phyloP scores from a whole-genome alignment of 2,113 vertebrate genomes.

The Grantiella picta region DNA sequence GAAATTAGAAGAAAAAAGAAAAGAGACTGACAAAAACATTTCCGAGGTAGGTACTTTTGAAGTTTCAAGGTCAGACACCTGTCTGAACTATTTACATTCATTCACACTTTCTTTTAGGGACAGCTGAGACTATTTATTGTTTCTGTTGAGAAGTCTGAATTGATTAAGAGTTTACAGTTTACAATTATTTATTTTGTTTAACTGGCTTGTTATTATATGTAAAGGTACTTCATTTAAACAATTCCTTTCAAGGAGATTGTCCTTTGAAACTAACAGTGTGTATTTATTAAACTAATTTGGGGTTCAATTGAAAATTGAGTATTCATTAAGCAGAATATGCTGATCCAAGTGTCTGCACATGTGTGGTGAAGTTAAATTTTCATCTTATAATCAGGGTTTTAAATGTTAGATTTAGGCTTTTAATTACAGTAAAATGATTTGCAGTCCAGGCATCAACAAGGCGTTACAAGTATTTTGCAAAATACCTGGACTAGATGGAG shows the following conservation, averaged over 20 bases:
- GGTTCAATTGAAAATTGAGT: not conserved
- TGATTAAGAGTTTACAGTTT: not conserved
- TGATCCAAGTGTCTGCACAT: not conserved
- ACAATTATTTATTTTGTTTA: not conserved
- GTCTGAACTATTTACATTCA: not conserved
- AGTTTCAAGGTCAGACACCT: not conserved
- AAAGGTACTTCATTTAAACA: not conserved
- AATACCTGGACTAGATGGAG: not conserved
- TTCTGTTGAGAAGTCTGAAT: not conserved
- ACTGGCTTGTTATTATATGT: not conserved
- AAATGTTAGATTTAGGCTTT: not conserved
- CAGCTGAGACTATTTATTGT: not conserved
- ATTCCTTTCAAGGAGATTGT: not conserved
- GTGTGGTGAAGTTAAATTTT: not conserved
- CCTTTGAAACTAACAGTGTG: not conserved
- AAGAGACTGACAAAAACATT: conserved; percentile 99
- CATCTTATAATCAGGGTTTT: not conserved
- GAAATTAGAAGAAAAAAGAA: conserved; percentile 96
- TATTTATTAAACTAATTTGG: not conserved
- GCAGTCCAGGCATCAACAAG: not conserved
- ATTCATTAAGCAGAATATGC: not conserved
- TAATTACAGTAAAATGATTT: not conserved
- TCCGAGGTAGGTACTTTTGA: conserved; percentile 83
- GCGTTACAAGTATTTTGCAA: not conserved
- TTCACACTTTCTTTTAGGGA: conserved; percentile 15